Conservation (phyloP, 2,888 invertebrate genomes). For the Caradrina clavipalpis region DNA sequence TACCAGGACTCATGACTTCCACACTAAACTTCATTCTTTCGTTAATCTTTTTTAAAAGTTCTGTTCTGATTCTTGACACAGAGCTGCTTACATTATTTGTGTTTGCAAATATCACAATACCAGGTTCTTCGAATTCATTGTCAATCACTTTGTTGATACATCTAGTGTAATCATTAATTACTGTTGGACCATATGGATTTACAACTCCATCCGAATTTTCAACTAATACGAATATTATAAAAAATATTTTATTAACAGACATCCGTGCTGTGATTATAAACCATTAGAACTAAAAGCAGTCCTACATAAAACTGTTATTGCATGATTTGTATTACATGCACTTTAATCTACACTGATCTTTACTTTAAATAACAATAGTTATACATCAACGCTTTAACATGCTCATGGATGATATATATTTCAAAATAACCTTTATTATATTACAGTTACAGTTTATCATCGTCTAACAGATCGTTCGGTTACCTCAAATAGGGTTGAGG, state of each 20-base stretch:
- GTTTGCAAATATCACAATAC: constrained; percentile 76
- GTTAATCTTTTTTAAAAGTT: constrained; percentile 73
- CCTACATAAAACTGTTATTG: constrained; percentile 14
- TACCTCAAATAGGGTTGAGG: no score
- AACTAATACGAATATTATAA: constrained; percentile 54
- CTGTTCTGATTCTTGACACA: constrained; percentile 71
- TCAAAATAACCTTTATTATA: no score
- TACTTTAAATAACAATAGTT: constrained; percentile 54
- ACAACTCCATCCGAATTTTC: constrained; percentile 58
- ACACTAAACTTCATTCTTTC: constrained; percentile 68
- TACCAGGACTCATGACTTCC: constrained; percentile 71
- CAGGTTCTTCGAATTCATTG: constrained; percentile 73
- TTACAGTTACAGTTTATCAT: not conserved
- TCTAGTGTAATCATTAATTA: constrained; percentile 74
- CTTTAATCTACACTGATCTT: constrained; percentile 72
- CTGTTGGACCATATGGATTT: constrained; percentile 77
- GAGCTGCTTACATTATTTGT: constrained; percentile 71
- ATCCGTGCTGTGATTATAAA: constrained; percentile 47
- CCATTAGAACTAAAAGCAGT: constrained; percentile 39
- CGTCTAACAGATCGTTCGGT: no score
- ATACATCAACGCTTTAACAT: not conserved
- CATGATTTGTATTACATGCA: constrained; percentile 39
- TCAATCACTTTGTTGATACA: constrained; percentile 76
- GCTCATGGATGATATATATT: constrained; percentile 1
- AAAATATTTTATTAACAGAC: constrained; percentile 47